These are phyloP conservation scores for Phyllostomus hastatus DNA, from an alignment of 2,113 vertebrate species.

Conservation along the genomic window DNA sequence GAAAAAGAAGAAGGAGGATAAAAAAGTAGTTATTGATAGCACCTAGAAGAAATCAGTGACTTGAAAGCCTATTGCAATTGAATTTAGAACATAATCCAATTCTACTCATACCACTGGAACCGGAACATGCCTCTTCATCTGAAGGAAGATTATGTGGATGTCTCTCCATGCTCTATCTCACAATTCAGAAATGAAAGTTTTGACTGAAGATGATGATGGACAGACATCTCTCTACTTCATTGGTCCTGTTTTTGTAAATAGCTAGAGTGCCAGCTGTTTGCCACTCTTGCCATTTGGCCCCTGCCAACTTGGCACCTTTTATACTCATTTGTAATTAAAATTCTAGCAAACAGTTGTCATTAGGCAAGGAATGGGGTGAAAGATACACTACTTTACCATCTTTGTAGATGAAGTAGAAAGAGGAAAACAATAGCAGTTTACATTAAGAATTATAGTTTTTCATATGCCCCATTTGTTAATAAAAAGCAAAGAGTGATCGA, in stretches of 20 bases:
- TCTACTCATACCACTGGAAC: background rate
- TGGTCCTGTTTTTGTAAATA: background rate
- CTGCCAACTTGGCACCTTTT: background rate
- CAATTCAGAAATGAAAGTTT: background rate
- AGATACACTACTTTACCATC: background rate
- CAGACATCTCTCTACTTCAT: background rate
- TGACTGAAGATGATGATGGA: background rate
- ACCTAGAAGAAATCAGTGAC: background rate
- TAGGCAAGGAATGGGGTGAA: background rate
- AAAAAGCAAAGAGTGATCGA: background rate
- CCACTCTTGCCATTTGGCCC: background rate
- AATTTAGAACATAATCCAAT: background rate
- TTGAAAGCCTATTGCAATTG: background rate
- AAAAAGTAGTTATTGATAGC: background rate
- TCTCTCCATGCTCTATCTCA: background rate
- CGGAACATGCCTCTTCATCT: background rate
- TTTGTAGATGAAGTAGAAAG: background rate
- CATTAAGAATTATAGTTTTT: background rate
- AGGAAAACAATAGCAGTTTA: background rate
- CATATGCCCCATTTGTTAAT: background rate
- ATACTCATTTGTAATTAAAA: background rate
- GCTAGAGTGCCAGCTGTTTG: too few relatives aligned
- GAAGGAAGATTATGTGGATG: background rate
- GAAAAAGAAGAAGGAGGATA: background rate
- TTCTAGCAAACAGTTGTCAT: background rate